Evolutionary conservation across 2,888 invertebrate genomes (phyloP).

Genomic region (Sarcophaga caerulescens): DNA sequence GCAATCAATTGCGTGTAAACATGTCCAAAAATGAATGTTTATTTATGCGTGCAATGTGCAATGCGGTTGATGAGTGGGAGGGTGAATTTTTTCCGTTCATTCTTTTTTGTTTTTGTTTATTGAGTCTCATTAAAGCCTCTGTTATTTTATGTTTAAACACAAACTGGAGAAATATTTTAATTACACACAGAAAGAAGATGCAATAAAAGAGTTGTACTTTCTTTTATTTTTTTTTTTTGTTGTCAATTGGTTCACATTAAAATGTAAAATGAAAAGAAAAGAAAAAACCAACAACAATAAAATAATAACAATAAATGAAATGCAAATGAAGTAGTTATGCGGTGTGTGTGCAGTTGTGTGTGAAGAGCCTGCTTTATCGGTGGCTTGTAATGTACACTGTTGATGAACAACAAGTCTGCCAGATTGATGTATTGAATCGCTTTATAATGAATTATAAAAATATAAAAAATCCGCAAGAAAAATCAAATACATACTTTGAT

Average conservation of each 20-base stretch:
- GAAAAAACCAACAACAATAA: not conserved
- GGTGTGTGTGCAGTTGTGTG: not conserved
- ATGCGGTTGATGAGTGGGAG: not conserved
- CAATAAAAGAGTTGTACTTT: not conserved
- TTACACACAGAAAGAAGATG: not conserved
- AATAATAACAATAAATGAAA: not conserved
- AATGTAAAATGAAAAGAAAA: not conserved
- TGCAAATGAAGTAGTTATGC: not conserved
- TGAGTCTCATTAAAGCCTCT: not conserved
- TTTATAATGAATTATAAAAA: no score
- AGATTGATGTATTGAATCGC: no score
- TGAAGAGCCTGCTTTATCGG: no score
- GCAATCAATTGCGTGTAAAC: constrained; percentile 26
- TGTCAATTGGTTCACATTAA: not conserved
- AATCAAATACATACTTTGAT: no score
- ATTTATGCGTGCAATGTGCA: constrained; percentile 10
- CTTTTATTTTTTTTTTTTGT: not conserved
- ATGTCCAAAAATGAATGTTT: constrained; percentile 28
- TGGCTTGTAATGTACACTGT: no score
- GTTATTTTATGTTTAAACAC: not conserved
- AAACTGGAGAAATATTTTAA: not conserved
- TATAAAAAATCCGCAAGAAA: no score
- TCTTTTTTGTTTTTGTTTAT: not conserved
- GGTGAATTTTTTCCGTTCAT: not conserved
- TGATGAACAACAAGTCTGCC: no score